A percentile compares a stretch with the other conserved stretches of the same genome.
phyloP scores from a whole-genome alignment of 2,797 vertebrate species.

The Sebastolobus altivelis region DNA sequence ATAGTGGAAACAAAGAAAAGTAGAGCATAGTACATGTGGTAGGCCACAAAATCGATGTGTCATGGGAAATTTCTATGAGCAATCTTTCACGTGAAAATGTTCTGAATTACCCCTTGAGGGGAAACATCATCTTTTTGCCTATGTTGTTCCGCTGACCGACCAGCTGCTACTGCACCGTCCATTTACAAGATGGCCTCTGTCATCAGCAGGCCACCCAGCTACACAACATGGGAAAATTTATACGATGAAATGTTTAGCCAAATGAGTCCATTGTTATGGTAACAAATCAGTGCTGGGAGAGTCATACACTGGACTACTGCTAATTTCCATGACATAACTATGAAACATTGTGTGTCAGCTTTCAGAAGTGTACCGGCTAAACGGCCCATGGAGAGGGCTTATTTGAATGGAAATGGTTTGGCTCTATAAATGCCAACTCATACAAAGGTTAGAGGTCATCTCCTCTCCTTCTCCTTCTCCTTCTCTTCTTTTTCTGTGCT shows the following conservation, averaged over 20 bases:
- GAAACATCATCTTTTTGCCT: not conserved
- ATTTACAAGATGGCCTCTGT: constrained; percentile 8
- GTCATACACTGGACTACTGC: constrained; percentile 14
- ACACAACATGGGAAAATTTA: constrained; percentile 21
- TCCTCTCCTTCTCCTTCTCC: not conserved
- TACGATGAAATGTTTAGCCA: constrained; percentile 34
- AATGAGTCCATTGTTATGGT: constrained; percentile 44
- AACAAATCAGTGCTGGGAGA: constrained; percentile 38
- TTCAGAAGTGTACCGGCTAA: constrained; percentile 14
- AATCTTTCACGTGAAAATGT: constrained; percentile 11
- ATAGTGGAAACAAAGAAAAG: constrained; percentile 5
- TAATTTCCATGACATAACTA: constrained; percentile 56
- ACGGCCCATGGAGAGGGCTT: constrained; percentile 1
- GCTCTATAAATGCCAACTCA: constrained; percentile 29
- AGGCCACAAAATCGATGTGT: not conserved
- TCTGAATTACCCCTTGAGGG: not conserved
- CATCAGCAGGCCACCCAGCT: constrained; percentile 13
- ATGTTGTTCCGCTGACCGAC: not conserved
- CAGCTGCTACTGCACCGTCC: not conserved
- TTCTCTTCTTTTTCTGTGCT: constrained; percentile 18
- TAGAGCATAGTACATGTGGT: not conserved
- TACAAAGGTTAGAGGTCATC: constrained; percentile 22
- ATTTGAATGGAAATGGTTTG: constrained; percentile 51
- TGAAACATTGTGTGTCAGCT: constrained; percentile 32
- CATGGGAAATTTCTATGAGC: constrained; percentile 19